These are phyloP conservation scores for Pseudorasbora parva DNA, from an alignment of 2,113 vertebrate genomes.

Conservation along the genomic window DNA sequence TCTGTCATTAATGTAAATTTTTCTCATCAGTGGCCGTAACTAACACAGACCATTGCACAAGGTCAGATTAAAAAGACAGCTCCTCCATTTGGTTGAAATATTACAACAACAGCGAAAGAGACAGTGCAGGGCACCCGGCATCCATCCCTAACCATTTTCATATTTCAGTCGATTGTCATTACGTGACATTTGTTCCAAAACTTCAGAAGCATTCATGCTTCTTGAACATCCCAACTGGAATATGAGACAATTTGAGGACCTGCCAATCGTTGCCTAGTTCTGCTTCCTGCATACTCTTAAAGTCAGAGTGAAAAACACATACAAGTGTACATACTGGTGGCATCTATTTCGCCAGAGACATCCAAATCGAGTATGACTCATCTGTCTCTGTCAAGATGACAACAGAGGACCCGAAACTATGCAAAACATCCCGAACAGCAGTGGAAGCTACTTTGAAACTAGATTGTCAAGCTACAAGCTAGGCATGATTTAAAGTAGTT, in stretches of 20 bases:
- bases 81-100: constrained; percentile 31
- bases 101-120: constrained; percentile 34
- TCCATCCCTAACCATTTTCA: constrained; percentile 31
- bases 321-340: neutral
- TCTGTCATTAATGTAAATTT: constrained; percentile 47
- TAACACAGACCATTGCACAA: constrained; percentile 36
- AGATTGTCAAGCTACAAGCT: neutral
- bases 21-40: constrained; percentile 22
- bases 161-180: constrained; percentile 22
- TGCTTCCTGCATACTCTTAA: constrained; percentile 5
- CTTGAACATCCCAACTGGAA: constrained; percentile 11
- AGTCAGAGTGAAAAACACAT: constrained; percentile 21
- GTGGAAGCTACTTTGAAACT: neutral
- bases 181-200: constrained; percentile 38
- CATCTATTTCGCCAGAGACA: constrained; percentile 24
- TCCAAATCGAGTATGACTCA: constrained; percentile 1
- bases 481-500: neutral
- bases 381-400: constrained; percentile 23
- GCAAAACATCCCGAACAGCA: constrained; percentile 14
- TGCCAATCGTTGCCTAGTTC: neutral
- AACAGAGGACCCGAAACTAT: constrained; percentile 6
- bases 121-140: constrained; percentile 5
- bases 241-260: constrained; percentile 8
- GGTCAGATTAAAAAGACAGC: constrained; percentile 36
- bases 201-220: constrained; percentile 11